Percentiles rank a stretch among this genome's conserved stretches.
phyloP scores from a whole-genome alignment of 2,797 vertebrate species.

The Ptychobarbus kaznakovi region DNA sequence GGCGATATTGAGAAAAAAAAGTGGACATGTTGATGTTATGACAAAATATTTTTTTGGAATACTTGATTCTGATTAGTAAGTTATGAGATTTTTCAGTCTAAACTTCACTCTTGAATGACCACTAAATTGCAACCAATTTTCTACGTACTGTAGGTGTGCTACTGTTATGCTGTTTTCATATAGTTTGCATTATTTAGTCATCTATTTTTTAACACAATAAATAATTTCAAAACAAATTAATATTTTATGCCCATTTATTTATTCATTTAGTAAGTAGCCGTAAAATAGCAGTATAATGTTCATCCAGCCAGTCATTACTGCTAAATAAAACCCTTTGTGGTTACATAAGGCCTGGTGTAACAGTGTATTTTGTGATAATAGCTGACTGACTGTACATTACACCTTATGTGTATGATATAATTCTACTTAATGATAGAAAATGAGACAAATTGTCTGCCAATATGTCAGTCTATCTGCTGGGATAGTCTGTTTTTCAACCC shows the following conservation, averaged over 20 bases:
- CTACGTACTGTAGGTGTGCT: not conserved
- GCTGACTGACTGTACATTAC: not conserved
- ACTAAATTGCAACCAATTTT: not conserved
- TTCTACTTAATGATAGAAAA: conserved; percentile 1
- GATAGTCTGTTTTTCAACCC: not conserved
- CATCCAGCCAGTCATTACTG: not conserved
- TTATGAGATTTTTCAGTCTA: not conserved
- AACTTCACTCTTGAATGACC: not conserved
- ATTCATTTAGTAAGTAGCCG: not conserved
- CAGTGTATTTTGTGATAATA: not conserved
- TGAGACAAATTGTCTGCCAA: not conserved
- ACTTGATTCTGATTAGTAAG: not conserved
- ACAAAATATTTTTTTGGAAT: not conserved
- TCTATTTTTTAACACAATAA: not conserved
- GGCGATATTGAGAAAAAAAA: not conserved
- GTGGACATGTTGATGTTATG: not conserved
- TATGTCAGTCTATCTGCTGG: not conserved
- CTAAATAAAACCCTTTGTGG: not conserved
- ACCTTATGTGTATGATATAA: not conserved
- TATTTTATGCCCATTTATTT: not conserved
- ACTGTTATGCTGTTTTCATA: not conserved
- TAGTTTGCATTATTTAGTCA: not conserved
- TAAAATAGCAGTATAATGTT: not conserved
- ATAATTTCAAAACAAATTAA: not conserved
- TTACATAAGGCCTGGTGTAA: not conserved